These are phyloP conservation scores for Pseudomyrmex concolor DNA, from an alignment of 1,140 invertebrate species.

Conservation along the genomic window DNA sequence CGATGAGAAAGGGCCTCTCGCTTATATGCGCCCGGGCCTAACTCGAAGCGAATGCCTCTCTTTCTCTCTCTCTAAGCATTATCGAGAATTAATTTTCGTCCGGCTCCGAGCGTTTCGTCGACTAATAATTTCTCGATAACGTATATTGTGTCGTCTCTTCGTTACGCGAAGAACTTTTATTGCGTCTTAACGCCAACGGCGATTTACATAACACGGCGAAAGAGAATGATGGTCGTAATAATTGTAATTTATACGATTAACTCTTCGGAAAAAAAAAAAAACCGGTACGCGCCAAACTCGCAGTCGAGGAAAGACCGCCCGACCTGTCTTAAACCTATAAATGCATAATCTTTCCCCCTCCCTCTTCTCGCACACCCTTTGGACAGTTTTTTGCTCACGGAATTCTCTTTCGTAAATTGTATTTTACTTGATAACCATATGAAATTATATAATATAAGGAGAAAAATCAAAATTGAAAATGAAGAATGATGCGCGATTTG, in stretches of 20 bases:
- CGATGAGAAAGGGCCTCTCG: conserved; percentile 2
- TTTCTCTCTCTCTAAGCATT: background rate
- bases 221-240: conserved; percentile 64
- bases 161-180: conserved; percentile 36
- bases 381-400: background rate
- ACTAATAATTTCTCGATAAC: conserved; percentile 42
- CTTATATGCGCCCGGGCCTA: conserved; percentile 21
- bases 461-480: conserved; percentile 38
- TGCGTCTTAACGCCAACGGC: conserved; percentile 46
- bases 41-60: conserved; percentile 13
- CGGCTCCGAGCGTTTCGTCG: background rate
- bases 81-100: conserved; percentile 5
- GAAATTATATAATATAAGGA: conserved; percentile 37
- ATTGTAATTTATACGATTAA: conserved; percentile 68
- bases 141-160: conserved; percentile 43
- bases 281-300: conserved; percentile 50
- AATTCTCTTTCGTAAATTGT: conserved; percentile 36
- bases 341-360: background rate
- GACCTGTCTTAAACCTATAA: conserved; percentile 63
- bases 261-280: conserved; percentile 9
- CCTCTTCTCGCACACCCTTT: background rate
- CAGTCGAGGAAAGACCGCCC: conserved; percentile 38
- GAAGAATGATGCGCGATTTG: conserved; percentile 13
- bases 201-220: conserved; percentile 62
- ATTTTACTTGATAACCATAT: conserved; percentile 38